Evolutionary conservation across 2,113 vertebrate genomes (phyloP).

Genomic region (Tupaia chinensis): DNA sequence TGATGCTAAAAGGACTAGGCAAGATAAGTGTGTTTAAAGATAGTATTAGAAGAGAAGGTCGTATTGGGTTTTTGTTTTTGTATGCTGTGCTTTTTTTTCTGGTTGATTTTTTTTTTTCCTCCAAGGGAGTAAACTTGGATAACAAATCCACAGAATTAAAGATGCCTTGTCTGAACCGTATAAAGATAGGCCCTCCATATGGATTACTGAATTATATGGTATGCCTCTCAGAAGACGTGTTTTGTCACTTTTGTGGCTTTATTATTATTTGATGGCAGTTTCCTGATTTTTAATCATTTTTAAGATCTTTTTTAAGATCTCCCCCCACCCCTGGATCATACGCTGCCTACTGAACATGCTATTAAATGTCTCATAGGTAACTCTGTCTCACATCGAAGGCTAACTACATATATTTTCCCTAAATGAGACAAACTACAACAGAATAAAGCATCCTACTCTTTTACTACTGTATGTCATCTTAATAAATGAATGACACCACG

Average conservation of each 20-base stretch:
- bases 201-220: background rate
- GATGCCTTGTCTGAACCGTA: background rate
- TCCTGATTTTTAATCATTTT: background rate
- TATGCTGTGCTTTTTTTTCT: background rate
- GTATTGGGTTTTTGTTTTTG: background rate
- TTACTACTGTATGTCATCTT: background rate
- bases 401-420: background rate
- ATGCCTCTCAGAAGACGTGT: background rate
- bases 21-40: slow-evolving; percentile 42
- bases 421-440: background rate
- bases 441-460: background rate
- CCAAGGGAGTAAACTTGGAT: background rate
- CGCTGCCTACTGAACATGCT: background rate
- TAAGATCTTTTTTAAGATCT: background rate
- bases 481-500: background rate
- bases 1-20: background rate
- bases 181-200: background rate
- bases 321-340: background rate
- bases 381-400: background rate
- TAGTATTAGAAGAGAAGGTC: slow-evolving; percentile 4
- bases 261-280: slow-evolving; percentile 14
- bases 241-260: background rate
- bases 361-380: background rate
- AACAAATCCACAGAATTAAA: background rate
- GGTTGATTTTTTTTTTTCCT: background rate